phyloP scores from a whole-genome alignment of 2,113 vertebrate genomes.

The Onychostruthus taczanowskii region DNA sequence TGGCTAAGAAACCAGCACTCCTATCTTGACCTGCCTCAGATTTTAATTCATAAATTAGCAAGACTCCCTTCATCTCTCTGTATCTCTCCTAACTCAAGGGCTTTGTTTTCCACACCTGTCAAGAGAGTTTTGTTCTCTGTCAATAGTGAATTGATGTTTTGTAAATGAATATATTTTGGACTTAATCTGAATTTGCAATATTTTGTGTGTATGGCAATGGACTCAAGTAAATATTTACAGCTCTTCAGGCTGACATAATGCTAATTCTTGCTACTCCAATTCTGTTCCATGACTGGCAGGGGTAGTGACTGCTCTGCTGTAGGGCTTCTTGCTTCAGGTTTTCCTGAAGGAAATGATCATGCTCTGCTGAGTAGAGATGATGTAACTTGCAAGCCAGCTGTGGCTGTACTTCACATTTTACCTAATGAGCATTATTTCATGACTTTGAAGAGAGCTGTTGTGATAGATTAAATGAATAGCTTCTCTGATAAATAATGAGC shows the following conservation, averaged over 20 bases:
- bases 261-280: background rate
- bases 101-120: background rate
- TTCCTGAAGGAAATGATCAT: background rate
- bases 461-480: background rate
- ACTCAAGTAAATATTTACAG: background rate
- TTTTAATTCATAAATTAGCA: background rate
- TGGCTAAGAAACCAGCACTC: background rate
- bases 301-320: background rate
- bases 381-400: background rate
- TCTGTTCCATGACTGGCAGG: background rate
- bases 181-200: background rate
- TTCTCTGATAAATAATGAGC: background rate
- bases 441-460: background rate
- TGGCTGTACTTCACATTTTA: background rate
- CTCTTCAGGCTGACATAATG: background rate
- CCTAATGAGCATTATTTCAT: background rate
- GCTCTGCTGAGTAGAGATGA: background rate
- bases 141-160: background rate
- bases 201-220: background rate
- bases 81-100: background rate
- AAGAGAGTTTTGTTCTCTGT: background rate
- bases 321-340: background rate
- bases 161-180: background rate
- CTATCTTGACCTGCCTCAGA: background rate
- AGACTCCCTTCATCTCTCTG: background rate